Conservation (phyloP, 2,888 invertebrate species). For the Melieria picta region DNA sequence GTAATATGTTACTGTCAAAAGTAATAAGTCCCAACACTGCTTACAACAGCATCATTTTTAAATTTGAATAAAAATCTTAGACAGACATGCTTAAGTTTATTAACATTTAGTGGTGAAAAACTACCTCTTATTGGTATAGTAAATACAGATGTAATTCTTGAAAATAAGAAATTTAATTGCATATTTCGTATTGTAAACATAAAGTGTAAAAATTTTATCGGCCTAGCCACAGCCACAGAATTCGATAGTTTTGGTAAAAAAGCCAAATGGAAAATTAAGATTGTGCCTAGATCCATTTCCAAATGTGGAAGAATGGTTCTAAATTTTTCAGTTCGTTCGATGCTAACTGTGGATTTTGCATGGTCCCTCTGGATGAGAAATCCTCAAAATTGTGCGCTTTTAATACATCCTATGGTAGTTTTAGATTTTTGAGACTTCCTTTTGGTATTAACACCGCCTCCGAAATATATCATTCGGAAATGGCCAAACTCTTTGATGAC, state of each 20-base stretch:
- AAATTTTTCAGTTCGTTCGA: constrained; percentile 33
- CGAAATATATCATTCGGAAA: constrained; percentile 5
- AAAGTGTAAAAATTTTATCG: constrained; percentile 35
- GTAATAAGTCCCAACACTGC: too few species aligned
- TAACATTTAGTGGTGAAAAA: constrained; percentile 5
- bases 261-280: constrained; percentile 31
- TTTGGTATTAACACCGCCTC: constrained; percentile 36
- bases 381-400: constrained; percentile 45
- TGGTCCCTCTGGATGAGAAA: constrained; percentile 42
- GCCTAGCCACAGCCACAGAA: constrained; percentile 20
- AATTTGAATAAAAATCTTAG: not conserved
- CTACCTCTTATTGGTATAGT: too few species aligned
- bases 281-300: constrained; percentile 18
- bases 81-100: not conserved
- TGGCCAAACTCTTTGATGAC: constrained; percentile 19
- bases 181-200: not conserved
- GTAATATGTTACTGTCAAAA: too few species aligned
- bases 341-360: constrained; percentile 41
- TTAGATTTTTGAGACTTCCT: constrained; percentile 36
- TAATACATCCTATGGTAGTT: constrained; percentile 44
- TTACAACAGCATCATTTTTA: not conserved
- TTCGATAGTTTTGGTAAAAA: constrained; percentile 14
- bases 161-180: too few species aligned
- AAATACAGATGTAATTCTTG: too few species aligned
- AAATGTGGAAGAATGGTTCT: constrained; percentile 32